A percentile compares a stretch with the other conserved stretches of the same genome.
These are phyloP conservation scores for Acleris holmiana DNA, from an alignment of 2,888 invertebrate genomes.

Conservation along the genomic window DNA sequence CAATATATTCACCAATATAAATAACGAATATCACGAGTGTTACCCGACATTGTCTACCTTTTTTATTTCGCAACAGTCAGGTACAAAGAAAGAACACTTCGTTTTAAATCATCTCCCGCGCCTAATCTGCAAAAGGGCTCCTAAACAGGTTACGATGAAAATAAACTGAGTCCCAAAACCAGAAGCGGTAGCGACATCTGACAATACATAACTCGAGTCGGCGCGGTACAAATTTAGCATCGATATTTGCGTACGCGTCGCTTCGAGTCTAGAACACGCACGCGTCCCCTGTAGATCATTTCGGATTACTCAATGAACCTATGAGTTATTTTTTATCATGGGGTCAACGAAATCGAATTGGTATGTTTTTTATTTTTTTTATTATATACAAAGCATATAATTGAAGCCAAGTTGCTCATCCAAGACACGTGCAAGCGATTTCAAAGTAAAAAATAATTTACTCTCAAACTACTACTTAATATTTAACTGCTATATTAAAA, in stretches of 20 bases:
- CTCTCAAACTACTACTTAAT: no score
- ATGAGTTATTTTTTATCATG: constrained; percentile 16
- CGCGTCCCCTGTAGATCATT: constrained; percentile 48
- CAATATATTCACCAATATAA: no score
- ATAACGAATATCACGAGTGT: no score
- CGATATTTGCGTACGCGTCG: constrained; percentile 67
- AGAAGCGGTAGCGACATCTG: constrained; percentile 68
- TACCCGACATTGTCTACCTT: no score
- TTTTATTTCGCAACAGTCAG: no score
- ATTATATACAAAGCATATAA: no score
- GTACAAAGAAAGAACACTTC: background rate
- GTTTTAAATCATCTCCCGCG: constrained; percentile 17
- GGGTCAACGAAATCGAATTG: constrained; percentile 13
- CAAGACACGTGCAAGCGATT: no score
- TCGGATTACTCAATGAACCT: constrained; percentile 33
- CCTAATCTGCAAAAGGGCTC: constrained; percentile 30
- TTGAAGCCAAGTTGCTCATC: no score
- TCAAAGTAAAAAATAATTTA: no score
- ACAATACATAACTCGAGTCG: constrained; percentile 72
- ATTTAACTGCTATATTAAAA: no score
- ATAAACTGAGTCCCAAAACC: constrained; percentile 55
- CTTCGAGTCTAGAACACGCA: constrained; percentile 56
- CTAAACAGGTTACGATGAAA: constrained; percentile 33
- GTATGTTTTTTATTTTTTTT: no score
- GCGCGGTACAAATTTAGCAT: constrained; percentile 70